Evolutionary conservation across 2,888 invertebrate genomes (phyloP).

Genomic region (Diplolepis rosae): DNA sequence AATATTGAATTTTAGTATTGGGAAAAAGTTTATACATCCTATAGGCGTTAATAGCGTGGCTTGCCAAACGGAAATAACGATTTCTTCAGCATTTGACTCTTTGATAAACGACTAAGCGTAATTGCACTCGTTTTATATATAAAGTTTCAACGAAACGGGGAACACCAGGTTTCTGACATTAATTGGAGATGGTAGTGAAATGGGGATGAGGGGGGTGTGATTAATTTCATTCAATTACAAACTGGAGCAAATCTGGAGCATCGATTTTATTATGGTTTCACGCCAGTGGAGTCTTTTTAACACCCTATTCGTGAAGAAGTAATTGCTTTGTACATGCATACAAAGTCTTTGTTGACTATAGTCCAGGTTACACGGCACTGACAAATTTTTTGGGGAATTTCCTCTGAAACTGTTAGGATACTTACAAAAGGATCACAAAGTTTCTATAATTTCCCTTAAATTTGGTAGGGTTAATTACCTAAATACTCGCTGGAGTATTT

Average conservation of each 20-base stretch:
- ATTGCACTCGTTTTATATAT: conserved; percentile 62
- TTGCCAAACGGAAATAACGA: conserved; percentile 13
- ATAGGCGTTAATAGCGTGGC: not conserved
- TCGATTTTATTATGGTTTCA: conserved; percentile 61
- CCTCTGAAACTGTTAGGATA: too few relatives aligned
- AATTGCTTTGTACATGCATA: conserved; percentile 1
- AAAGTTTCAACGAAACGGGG: conserved; percentile 60
- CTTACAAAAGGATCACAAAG: too few relatives aligned
- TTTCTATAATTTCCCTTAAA: too few relatives aligned
- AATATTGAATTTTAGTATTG: not conserved
- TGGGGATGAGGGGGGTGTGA: conserved; percentile 56
- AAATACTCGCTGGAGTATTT: too few relatives aligned
- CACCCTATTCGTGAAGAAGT: not conserved
- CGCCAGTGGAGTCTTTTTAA: conserved; percentile 21
- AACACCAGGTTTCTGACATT: conserved; percentile 55
- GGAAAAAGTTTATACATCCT: not conserved
- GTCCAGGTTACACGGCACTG: not conserved
- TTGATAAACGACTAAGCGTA: conserved; percentile 59
- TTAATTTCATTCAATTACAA: conserved; percentile 67
- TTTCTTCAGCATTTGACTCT: conserved; percentile 51
- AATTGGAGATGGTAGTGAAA: conserved; percentile 57
- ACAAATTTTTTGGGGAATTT: too few relatives aligned
- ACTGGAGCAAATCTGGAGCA: conserved; percentile 56
- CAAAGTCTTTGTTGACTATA: not conserved
- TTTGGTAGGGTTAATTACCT: too few relatives aligned